Evolutionary conservation across 2,113 vertebrate genomes (phyloP), one percentile per base, ranked within the genome.

Genomic region (Mastomys natalensis): DNA sequence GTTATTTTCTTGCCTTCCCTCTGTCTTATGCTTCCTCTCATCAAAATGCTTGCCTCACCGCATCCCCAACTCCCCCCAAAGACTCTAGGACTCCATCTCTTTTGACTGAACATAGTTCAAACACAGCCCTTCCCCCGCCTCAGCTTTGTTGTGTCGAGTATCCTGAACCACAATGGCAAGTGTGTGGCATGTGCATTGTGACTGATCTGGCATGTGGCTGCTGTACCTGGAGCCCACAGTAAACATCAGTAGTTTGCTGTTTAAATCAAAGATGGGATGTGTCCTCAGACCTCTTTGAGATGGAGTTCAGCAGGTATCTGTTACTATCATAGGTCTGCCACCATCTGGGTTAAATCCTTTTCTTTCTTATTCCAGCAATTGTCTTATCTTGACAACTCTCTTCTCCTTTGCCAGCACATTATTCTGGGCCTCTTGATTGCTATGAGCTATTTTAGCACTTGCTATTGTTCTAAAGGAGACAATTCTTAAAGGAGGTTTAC

Each of bases 401-500:
- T 84, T 55, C 68, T 87, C 94, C 87, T 74, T 89, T n/a, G 22
- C 7, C 26, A 74, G 43, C 12, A n/a, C 74, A 64, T 53, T 74
- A 1, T 34, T 40, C 68, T 62, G 48, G 94, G 48, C 21, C 87
- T 93, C 53, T 34, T 45, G 68, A 68, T 86, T 48, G 40, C 58
- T 73, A 17, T 77, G 78, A 74, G 43, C 40, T 84, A 60, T 19
- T 81, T 81, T 45, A 84, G 40, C 10, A 77, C 10, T 3, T 87
- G 48, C 84, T 76, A 77, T 24, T 64, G 22, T 96, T 87, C 48
- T 78, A 74, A 93, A 89, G 55, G 86, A 91, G 87, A 94, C 8
- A 86, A 89, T 86, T 19, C 64, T 68, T 66, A 77, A 85, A 85
- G 58, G 37, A 73, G 51, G 80, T 76, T 77, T 72, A 86, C 58